Evolutionary conservation across 1,140 invertebrate genomes (phyloP).

Genomic region (Achatina immaculata): DNA sequence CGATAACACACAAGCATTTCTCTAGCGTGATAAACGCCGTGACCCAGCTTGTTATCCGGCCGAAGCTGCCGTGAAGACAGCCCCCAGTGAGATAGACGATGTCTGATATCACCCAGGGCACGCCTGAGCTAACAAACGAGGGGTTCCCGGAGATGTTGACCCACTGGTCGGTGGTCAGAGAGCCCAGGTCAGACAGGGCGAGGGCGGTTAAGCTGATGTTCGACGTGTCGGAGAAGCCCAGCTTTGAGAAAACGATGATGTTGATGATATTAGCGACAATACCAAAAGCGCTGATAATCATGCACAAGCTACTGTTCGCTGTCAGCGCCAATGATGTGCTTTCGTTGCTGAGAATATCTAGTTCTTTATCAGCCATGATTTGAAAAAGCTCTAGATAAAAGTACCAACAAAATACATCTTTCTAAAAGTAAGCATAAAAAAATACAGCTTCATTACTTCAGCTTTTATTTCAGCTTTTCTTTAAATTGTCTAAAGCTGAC

Average conservation of each 20-base stretch:
- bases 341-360: too few relatives aligned
- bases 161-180: not conserved
- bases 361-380: too few relatives aligned
- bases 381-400: too few relatives aligned
- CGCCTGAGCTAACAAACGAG: not conserved
- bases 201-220: not conserved
- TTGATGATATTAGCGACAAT: not conserved
- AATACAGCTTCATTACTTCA: too few relatives aligned
- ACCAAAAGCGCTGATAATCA: not conserved
- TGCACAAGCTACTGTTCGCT: not conserved
- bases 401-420: too few relatives aligned
- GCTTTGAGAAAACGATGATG: not conserved
- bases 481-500: too few relatives aligned
- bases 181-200: not conserved
- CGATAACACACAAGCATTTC: not conserved
- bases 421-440: too few relatives aligned
- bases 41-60: not conserved
- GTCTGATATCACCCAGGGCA: not conserved
- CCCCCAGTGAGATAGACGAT: not conserved
- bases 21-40: not conserved
- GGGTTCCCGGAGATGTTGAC: not conserved
- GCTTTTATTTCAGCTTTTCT: too few relatives aligned
- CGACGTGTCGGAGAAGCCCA: not conserved
- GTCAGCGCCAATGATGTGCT: too few relatives aligned
- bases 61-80: not conserved